These are phyloP conservation scores for Heliconius erato DNA, from an alignment of 2,888 invertebrate species.

Conservation along the genomic window DNA sequence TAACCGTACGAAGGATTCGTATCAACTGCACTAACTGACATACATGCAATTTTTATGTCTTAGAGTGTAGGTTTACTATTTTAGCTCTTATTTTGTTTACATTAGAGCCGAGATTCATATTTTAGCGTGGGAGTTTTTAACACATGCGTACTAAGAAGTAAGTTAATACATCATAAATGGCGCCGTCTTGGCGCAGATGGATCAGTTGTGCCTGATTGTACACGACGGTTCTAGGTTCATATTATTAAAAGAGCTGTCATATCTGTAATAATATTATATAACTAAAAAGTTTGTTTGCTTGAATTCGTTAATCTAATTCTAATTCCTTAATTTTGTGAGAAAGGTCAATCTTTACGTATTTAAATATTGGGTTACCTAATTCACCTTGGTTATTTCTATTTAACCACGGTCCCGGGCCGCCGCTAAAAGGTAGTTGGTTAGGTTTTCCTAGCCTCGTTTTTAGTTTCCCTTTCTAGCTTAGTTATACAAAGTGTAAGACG, in stretches of 20 bases:
- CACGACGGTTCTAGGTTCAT: not conserved
- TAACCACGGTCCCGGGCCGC: too few relatives aligned
- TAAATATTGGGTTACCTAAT: too few relatives aligned
- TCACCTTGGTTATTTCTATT: too few relatives aligned
- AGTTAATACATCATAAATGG: not conserved
- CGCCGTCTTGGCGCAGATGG: not conserved
- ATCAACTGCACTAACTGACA: slow-evolving; percentile 8
- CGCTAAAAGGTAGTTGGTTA: too few relatives aligned
- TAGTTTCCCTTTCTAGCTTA: too few relatives aligned
- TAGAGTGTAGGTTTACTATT: not conserved
- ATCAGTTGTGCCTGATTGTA: not conserved
- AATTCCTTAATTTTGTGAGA: too few relatives aligned
- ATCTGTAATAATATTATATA: too few relatives aligned
- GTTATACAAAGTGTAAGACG: too few relatives aligned
- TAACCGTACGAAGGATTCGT: not conserved
- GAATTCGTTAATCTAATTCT: too few relatives aligned
- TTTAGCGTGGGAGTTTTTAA: not conserved
- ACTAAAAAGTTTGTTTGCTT: too few relatives aligned
- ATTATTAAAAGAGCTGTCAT: not conserved
- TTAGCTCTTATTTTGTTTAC: not conserved
- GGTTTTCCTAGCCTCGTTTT: too few relatives aligned
- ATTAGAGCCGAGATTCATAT: not conserved
- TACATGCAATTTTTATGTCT: not conserved
- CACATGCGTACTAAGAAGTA: slow-evolving; percentile 44
- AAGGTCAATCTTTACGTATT: too few relatives aligned